These are phyloP conservation scores for Sarcophaga caerulescens DNA, from an alignment of 2,888 invertebrate genomes.

Conservation along the genomic window DNA sequence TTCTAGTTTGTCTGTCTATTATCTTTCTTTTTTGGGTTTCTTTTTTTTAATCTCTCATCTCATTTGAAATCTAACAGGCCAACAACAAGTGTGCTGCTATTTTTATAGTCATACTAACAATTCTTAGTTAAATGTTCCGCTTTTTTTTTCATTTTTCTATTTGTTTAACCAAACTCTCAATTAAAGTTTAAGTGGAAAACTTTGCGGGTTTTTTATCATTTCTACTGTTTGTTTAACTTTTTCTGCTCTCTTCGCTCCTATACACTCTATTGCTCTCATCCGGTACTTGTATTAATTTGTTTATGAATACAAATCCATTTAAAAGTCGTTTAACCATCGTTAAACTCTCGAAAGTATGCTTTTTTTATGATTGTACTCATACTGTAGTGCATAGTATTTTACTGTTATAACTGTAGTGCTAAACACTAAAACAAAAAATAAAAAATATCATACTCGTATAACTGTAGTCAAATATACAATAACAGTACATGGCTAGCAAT, in stretches of 20 bases:
- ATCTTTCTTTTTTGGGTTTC: no score
- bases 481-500: conserved; percentile 44
- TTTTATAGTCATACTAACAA: no score
- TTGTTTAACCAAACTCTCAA: conserved; percentile 17
- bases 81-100: no score
- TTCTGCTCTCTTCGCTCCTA: not conserved
- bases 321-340: conserved; percentile 29
- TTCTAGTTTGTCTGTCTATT: no score
- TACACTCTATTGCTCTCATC: not conserved
- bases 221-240: not conserved
- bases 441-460: not conserved
- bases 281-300: conserved; percentile 26
- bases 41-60: no score
- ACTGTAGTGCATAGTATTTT: not conserved
- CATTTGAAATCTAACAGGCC: no score
- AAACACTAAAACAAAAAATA: not conserved
- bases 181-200: conserved; percentile 44
- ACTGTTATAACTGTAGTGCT: not conserved
- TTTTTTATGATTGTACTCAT: not conserved
- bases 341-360: conserved; percentile 9
- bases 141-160: no score
- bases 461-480: not conserved
- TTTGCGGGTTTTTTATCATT: conserved; percentile 32
- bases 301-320: conserved; percentile 42
- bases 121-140: no score